A percentile compares a stretch with the other conserved stretches of the same genome.
Conservation (phyloP, 1,140 invertebrate genomes). For the Bicyclus anynana region DNA sequence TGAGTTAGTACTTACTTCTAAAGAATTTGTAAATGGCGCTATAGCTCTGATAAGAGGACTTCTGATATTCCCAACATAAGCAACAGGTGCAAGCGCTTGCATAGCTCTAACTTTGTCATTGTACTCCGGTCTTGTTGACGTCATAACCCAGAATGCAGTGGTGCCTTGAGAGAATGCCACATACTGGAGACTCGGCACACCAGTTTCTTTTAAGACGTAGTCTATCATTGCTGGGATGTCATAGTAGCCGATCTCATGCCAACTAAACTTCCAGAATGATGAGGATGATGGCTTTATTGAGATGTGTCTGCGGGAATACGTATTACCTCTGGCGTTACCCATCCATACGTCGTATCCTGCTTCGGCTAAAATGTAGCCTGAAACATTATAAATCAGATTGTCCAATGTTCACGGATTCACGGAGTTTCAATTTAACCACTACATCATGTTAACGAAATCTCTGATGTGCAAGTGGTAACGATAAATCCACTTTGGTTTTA, state of each 20-base stretch:
- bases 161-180: constrained; percentile 80
- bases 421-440: too few species aligned
- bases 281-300: constrained; percentile 67
- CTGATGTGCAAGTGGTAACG: too few species aligned
- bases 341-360: constrained; percentile 84
- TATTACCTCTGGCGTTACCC: constrained; percentile 82
- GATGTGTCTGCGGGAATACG: constrained; percentile 78
- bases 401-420: too few species aligned
- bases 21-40: constrained; percentile 78
- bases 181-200: constrained; percentile 78
- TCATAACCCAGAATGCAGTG: constrained; percentile 81
- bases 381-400: constrained; percentile 11
- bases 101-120: constrained; percentile 81
- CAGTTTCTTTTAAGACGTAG: constrained; percentile 78
- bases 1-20: constrained; percentile 74
- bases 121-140: constrained; percentile 80
- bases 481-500: too few species aligned
- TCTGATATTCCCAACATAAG: constrained; percentile 81
- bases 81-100: constrained; percentile 86
- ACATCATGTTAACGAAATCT: too few species aligned
- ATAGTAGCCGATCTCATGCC: constrained; percentile 84
- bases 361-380: constrained; percentile 80
- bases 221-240: constrained; percentile 89
- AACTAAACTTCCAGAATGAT: constrained; percentile 82
- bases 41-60: constrained; percentile 81